Evolutionary conservation across 1,140 invertebrate species (phyloP), one percentile per base, ranked within the genome.

Genomic region (Oncopeltus fasciatus): DNA sequence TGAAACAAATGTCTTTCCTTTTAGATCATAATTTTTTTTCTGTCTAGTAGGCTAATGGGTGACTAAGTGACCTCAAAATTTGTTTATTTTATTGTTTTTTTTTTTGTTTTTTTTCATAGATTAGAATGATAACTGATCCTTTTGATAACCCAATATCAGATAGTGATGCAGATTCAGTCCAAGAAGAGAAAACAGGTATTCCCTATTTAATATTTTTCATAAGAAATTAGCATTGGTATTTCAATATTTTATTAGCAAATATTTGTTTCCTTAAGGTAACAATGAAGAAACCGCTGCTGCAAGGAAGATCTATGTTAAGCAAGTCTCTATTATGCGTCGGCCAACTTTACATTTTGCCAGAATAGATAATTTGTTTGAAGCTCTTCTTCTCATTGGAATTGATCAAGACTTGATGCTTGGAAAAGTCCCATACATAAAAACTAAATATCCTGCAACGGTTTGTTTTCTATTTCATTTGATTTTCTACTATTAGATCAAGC

Each of bases 331-430:
- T 29, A 57, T 65, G 59, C 58, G 63, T 16, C 38, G 64, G 11
- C 74, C 73, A 3, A 65, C 72, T 4, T 72, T 73, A 0, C 72
- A 72, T 72, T 26, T 72, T 72, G 59, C 68, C 65, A 20, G 72
- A 69, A 47, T 71, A 70, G 67, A 67, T 68, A 26, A 78, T 4
- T 66, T 86, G 53, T 85, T 86, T 68, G 79, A 84, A 67, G 77
- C 81, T 26, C 80, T 83, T 67, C 67, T 85, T 8, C 71, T 86
- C 18, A 80, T 86, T 31, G 83, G 82, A 1, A 72, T 83, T 60
- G 80, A 83, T 69, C 75, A 79, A 64, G 78, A 80, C 73, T 9
- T 75, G 68, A 12, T 74, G 73, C 69, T 69, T 20, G 67, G 67
- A 21, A 72, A 75, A 67, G 66, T 72, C 66, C 80, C 83, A 9